Evolutionary conservation across 2,113 vertebrate genomes (phyloP).

Genomic region (Dascyllus trimaculatus): DNA sequence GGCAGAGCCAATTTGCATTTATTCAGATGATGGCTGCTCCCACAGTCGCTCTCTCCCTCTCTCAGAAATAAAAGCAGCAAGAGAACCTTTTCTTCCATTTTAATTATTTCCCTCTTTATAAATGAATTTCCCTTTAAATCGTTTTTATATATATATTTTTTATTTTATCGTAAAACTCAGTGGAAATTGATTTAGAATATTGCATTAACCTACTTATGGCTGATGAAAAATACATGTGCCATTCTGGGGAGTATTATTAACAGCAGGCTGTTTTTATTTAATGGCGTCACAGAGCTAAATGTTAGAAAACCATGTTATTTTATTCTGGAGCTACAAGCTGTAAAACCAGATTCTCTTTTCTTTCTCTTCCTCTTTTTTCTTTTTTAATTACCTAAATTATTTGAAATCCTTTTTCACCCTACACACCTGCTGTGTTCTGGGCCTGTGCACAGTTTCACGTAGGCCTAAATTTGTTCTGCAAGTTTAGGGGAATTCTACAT

Average conservation of each 20-base stretch:
- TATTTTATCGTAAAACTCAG: neutral
- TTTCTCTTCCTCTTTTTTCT: neutral
- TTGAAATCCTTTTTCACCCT: neutral
- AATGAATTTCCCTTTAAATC: neutral
- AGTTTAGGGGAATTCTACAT: neutral
- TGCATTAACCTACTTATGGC: neutral
- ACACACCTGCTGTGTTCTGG: neutral
- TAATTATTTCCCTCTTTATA: neutral
- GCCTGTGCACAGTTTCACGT: conserved; percentile 6
- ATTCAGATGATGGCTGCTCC: conserved; percentile 79
- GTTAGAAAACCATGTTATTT: neutral
- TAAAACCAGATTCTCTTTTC: neutral
- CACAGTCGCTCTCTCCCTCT: conserved; percentile 7
- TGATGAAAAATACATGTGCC: neutral
- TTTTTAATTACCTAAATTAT: too few relatives aligned
- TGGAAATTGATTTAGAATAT: neutral
- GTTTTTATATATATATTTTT: too few relatives aligned
- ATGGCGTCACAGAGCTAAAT: neutral
- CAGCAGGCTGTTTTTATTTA: neutral
- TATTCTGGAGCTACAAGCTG: neutral
- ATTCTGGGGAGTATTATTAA: neutral
- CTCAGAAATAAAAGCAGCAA: conserved; percentile 32
- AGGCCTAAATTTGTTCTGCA: neutral
- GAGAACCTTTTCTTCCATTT: conserved; percentile 27
- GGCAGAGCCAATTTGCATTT: conserved; percentile 81